Percentiles rank a stretch among this genome's conserved stretches.
Conservation (phyloP, 2,888 invertebrate species). For the Polymixis flavicincta region DNA sequence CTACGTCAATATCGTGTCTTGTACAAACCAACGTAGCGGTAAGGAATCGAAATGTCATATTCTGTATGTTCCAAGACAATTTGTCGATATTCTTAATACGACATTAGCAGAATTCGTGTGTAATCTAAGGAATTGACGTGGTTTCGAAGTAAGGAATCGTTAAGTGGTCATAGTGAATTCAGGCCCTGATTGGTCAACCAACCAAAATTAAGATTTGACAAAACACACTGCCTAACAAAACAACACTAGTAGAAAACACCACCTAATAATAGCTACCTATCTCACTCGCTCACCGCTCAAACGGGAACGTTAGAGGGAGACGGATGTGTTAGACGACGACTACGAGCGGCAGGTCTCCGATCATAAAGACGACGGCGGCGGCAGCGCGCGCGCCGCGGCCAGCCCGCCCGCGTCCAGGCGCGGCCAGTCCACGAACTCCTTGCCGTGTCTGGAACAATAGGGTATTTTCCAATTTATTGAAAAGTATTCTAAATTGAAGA, state of each 20-base stretch:
- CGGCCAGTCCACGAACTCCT: conserved; percentile 98
- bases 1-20: too few species aligned
- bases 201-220: not conserved
- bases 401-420: conserved; percentile 90
- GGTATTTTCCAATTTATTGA: too few species aligned
- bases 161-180: too few species aligned
- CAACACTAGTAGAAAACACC: conserved; percentile 49
- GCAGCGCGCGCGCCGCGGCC: conserved; percentile 75
- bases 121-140: too few species aligned
- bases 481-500: too few species aligned
- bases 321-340: conserved; percentile 75
- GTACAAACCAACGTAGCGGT: too few species aligned
- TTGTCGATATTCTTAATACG: too few species aligned
- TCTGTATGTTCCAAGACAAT: too few species aligned
- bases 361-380: conserved; percentile 84
- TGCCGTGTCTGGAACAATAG: conserved; percentile 92
- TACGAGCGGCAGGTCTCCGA: conserved; percentile 82
- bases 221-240: conserved; percentile 5
- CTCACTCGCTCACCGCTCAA: conserved; percentile 1
- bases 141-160: too few species aligned
- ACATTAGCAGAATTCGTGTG: too few species aligned
- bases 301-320: conserved; percentile 21
- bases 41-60: too few species aligned
- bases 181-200: not conserved
- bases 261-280: conserved; percentile 26